phyloP scores from a whole-genome alignment of 2,888 invertebrate species.

The Phoenoteleia sp. region DNA sequence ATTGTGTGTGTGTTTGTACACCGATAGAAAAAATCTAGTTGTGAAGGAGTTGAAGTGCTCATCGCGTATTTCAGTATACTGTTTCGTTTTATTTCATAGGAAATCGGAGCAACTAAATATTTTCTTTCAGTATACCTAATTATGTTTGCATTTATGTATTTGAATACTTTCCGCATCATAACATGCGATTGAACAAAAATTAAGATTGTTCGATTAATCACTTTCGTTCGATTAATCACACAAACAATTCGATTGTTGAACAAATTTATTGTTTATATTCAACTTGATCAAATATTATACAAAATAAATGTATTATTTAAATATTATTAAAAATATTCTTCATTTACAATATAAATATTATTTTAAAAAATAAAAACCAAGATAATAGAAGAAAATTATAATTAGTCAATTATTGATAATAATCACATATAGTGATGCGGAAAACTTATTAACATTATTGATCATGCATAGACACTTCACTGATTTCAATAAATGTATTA shows the following conservation, averaged over 20 bases:
- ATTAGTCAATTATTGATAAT: no score
- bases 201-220: no score
- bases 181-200: background rate
- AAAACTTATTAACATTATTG: slow-evolving; percentile 38
- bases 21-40: slow-evolving; percentile 60
- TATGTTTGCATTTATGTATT: slow-evolving; percentile 41
- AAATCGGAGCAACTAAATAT: slow-evolving; percentile 49
- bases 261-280: no score
- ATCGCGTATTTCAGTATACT: slow-evolving; percentile 5
- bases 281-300: no score
- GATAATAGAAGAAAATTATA: no score
- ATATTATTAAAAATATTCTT: no score
- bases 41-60: slow-evolving; percentile 8
- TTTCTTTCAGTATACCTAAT: slow-evolving; percentile 51
- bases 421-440: slow-evolving; percentile 25
- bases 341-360: no score
- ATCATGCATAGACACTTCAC: slow-evolving; percentile 38
- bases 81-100: slow-evolving; percentile 13
- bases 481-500: slow-evolving; percentile 36
- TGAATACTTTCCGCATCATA: slow-evolving; percentile 30
- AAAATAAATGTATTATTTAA: no score
- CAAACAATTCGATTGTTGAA: no score
- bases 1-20: slow-evolving; percentile 66
- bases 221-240: no score
- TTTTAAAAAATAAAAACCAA: no score